Conservation (phyloP, 2,797 vertebrate species). For the Lacerta viridis region DNA sequence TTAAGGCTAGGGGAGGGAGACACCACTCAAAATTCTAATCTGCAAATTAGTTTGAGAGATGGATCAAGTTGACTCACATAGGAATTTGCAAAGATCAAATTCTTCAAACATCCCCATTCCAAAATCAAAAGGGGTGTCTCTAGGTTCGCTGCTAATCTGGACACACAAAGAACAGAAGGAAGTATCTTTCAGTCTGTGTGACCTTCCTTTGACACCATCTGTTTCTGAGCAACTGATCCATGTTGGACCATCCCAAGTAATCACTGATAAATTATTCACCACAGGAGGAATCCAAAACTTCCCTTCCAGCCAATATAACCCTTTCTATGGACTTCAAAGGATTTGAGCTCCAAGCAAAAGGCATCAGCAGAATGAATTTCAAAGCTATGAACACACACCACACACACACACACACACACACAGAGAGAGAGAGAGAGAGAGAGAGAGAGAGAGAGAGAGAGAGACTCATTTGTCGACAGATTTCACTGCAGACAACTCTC, state of each 20-base stretch:
- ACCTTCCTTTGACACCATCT: conserved; percentile 16
- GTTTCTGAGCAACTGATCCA: not conserved
- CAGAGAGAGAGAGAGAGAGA: too few relatives aligned
- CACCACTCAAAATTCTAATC: not conserved
- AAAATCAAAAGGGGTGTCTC: not conserved
- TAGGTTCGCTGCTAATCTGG: not conserved
- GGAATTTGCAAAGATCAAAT: not conserved
- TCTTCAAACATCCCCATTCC: not conserved
- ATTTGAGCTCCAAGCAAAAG: conserved; percentile 16
- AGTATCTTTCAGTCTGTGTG: not conserved
- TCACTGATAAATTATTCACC: conserved; percentile 39
- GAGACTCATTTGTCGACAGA: fast-evolving
- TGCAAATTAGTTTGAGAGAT: not conserved
- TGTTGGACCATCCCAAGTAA: conserved; percentile 5
- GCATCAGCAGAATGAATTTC: not conserved
- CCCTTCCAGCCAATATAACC: conserved; percentile 17
- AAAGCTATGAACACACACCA: fast-evolving
- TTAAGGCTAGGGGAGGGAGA: too few relatives aligned
- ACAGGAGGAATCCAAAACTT: conserved; percentile 7
- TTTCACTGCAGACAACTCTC: too few relatives aligned
- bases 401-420: not conserved
- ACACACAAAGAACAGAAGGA: not conserved
- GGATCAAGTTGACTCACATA: not conserved
- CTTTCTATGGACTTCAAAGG: conserved; percentile 38
- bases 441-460: too few relatives aligned